Evolutionary conservation across 2,113 vertebrate genomes (phyloP).

Genomic region (Junco hyemalis): DNA sequence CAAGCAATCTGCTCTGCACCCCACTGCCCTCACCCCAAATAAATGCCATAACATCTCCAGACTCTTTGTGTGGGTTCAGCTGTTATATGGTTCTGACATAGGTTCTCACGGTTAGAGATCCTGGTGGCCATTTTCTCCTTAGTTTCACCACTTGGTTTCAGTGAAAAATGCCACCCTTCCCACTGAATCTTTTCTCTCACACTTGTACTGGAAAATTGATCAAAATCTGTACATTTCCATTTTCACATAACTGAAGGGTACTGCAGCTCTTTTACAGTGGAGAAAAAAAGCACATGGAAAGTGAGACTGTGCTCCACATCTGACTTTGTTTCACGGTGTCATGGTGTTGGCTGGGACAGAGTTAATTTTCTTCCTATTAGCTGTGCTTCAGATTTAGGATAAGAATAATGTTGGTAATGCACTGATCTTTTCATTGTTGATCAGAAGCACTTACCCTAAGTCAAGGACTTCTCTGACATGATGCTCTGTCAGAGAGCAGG

Average conservation of each 20-base stretch:
- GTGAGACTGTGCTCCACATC: fast-evolving
- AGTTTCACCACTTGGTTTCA: neutral
- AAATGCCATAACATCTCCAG: neutral
- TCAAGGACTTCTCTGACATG: neutral
- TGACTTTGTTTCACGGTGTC: neutral
- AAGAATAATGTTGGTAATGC: neutral
- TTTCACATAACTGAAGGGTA: neutral
- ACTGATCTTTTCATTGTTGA: neutral
- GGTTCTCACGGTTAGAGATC: neutral
- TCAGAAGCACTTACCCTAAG: neutral
- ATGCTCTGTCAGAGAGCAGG: neutral
- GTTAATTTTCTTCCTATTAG: neutral
- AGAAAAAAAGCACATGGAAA: neutral
- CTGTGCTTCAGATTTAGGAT: neutral
- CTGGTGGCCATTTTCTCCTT: neutral
- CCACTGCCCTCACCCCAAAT: neutral
- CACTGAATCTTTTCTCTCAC: neutral
- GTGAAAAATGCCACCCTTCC: neutral
- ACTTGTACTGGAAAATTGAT: neutral
- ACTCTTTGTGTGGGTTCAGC: neutral
- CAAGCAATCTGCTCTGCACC: neutral
- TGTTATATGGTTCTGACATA: fast-evolving
- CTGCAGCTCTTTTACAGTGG: neutral
- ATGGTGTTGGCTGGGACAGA: neutral
- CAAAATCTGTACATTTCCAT: neutral